A percentile compares a stretch with the other conserved stretches of the same genome.
phyloP scores from a whole-genome alignment of 2,888 invertebrate genomes.

The Clusia tigrina region DNA sequence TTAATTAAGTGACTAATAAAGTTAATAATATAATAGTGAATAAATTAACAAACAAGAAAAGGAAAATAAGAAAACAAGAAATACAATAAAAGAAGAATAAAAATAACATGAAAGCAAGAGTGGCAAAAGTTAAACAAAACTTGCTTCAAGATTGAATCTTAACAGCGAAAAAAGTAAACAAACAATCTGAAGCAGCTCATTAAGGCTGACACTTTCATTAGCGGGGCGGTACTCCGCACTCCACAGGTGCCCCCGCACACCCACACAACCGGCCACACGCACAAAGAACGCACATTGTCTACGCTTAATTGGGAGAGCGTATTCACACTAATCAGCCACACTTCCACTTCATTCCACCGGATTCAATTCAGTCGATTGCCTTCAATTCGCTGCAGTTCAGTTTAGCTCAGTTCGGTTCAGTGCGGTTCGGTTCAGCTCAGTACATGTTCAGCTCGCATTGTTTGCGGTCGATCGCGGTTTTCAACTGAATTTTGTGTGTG shows the following conservation, averaged over 20 bases:
- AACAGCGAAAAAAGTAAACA: no score
- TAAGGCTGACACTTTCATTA: no score
- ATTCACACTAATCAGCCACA: no score
- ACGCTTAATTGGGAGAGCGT: neutral
- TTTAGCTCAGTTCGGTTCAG: neutral
- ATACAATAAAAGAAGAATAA: no score
- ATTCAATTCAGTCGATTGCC: neutral
- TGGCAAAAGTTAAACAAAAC: no score
- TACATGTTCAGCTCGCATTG: neutral
- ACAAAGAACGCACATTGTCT: neutral
- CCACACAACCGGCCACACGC: neutral
- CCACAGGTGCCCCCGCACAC: neutral
- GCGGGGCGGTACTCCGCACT: no score
- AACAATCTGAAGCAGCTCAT: no score
- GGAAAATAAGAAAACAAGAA: constrained; percentile 11
- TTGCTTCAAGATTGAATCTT: no score
- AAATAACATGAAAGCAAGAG: no score
- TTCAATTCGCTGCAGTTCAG: neutral
- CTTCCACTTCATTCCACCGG: no score
- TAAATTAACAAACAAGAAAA: constrained; percentile 21
- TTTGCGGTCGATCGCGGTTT: neutral
- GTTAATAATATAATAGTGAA: no score
- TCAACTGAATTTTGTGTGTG: neutral
- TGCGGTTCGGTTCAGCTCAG: neutral
- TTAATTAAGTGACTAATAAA: constrained; percentile 26